phyloP scores from a whole-genome alignment of 1,140 invertebrate species.

The Holotrichia oblita region DNA sequence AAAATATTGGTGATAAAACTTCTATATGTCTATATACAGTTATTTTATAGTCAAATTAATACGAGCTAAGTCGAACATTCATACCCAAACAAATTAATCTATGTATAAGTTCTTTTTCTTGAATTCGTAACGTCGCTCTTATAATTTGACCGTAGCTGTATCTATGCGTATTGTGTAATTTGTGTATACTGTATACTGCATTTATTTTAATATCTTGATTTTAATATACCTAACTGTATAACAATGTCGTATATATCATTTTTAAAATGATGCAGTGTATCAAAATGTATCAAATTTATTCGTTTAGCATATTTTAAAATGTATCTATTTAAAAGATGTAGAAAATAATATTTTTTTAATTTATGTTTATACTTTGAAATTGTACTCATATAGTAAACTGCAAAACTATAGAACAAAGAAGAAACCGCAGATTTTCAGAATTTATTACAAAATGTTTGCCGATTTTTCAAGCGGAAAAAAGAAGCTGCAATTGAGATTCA shows the following conservation, averaged over 20 bases:
- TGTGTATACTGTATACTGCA: no score
- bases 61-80: background rate
- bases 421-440: no score
- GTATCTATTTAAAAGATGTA: background rate
- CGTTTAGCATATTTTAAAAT: background rate
- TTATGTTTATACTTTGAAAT: background rate
- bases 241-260: background rate
- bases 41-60: background rate
- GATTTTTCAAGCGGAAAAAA: no score
- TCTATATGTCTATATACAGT: background rate
- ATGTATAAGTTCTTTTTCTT: background rate
- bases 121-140: background rate
- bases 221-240: background rate
- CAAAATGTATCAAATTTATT: background rate
- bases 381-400: no score
- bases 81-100: no score
- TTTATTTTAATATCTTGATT: no score
- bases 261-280: background rate
- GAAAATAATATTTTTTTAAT: background rate
- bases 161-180: background rate
- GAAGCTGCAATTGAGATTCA: no score
- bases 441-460: no score
- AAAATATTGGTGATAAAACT: background rate
- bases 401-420: no score
- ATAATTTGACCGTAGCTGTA: background rate